Conservation (phyloP, 2,113 vertebrate species). For the Nymphicus hollandicus region DNA sequence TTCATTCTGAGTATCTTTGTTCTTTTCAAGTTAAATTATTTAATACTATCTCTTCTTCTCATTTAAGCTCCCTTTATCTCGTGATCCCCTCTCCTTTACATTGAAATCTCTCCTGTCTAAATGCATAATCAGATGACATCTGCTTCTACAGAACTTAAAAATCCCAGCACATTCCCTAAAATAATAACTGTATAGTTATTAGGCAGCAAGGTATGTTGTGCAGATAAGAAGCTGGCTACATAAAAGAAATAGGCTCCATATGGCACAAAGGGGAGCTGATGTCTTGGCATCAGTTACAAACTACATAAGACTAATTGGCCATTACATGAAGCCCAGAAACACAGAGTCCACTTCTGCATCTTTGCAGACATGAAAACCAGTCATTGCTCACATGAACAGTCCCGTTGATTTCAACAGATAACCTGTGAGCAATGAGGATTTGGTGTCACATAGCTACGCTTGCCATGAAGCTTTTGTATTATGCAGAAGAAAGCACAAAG, state of each 20-base stretch:
- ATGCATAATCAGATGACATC: conserved; percentile 34
- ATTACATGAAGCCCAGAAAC: neutral
- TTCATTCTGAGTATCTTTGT: conserved; percentile 62
- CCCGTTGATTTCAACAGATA: neutral
- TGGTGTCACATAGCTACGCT: fast-evolving
- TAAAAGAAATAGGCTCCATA: neutral
- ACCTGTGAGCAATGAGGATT: neutral
- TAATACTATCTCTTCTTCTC: conserved; percentile 32
- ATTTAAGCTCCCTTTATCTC: conserved; percentile 67
- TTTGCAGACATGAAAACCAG: neutral
- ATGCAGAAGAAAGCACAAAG: neutral
- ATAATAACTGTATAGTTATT: neutral
- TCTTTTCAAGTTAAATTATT: conserved; percentile 67
- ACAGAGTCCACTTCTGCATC: neutral
- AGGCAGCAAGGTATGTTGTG: neutral
- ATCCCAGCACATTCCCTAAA: neutral
- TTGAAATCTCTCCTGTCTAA: conserved; percentile 57
- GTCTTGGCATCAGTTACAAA: neutral
- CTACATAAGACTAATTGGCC: neutral
- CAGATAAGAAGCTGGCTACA: neutral
- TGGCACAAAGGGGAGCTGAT: neutral
- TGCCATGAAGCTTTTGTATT: neutral
- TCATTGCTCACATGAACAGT: neutral
- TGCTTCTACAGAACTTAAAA: neutral
- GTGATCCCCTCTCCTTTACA: conserved; percentile 52